These are phyloP conservation scores for Ceramica pisi DNA, from an alignment of 2,888 invertebrate species.

Conservation along the genomic window DNA sequence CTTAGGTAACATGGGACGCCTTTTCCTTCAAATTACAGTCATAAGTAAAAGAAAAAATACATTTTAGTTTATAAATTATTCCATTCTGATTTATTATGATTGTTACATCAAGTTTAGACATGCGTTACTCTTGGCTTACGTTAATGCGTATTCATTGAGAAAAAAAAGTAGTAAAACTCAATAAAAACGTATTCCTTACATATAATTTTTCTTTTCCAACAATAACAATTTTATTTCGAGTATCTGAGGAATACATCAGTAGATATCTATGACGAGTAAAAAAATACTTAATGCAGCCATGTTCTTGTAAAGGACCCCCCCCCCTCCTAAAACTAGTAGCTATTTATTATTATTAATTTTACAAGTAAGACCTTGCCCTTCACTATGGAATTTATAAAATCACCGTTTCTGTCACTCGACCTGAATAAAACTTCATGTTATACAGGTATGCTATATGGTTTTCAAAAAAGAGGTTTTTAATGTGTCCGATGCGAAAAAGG, in stretches of 20 bases:
- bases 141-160: conserved; percentile 48
- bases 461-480: too few relatives aligned
- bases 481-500: too few relatives aligned
- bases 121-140: conserved; percentile 40
- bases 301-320: not conserved
- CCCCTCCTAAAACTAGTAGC: not conserved
- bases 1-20: conserved; percentile 17
- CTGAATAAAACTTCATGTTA: too few relatives aligned
- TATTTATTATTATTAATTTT: not conserved
- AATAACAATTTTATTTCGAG: conserved; percentile 68
- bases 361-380: not conserved
- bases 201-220: conserved; percentile 61
- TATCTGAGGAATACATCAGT: conserved; percentile 56
- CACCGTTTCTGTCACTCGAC: too few relatives aligned
- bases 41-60: conserved; percentile 20
- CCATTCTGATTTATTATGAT: conserved; percentile 45
- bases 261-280: not conserved
- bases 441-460: too few relatives aligned
- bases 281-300: not conserved
- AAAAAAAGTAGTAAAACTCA: conserved; percentile 41
- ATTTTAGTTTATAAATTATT: conserved; percentile 31
- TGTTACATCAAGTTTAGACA: conserved; percentile 34
- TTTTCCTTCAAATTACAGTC: conserved; percentile 21
- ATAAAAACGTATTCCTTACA: conserved; percentile 48
- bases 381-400: not conserved